Evolutionary conservation across 2,888 invertebrate genomes (phyloP), one percentile per base, ranked within the genome.

Genomic region (Disparrhopalites patrizii): DNA sequence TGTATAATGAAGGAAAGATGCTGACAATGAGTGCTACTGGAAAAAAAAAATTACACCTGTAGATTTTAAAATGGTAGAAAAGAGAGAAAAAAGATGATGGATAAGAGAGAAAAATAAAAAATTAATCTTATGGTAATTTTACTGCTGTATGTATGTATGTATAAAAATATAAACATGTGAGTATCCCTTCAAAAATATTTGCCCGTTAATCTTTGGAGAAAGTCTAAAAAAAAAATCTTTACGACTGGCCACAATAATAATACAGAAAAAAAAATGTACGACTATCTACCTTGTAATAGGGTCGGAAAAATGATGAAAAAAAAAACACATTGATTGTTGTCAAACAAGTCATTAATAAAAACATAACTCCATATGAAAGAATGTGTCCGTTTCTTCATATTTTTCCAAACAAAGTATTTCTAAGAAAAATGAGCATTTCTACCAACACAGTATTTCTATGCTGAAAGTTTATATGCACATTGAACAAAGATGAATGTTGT

Each of bases 11-110:
- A 5, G 15, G 43, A 15, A n/a, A 43, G n/a, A 43, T 10, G 43
- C 43, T 43, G 43, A 43, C 43, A 43, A 43, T 43, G 43, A 43
- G 43, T 43, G 43, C 43, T 43, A 43, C 43, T 43, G 43, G 43
- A 43, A 43, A n/a, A n/a, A n/a, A n/a, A n/a, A n/a, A 5, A n/a
- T 43, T 43, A 43, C 43, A 43, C 20, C 43, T 36, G 8, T 15
- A 7, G 8, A 36, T 10, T 10, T 10, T 10, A 15, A 36, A 15
- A 36, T 36, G 36, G 7, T 36, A 18, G 43, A 20, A 18, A 4
- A 10, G n/a, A 15, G 5, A 43, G 43, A 36, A 36, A 36, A 36
- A 15, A 36, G 36, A 36, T 36, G 36, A 10, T 36, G 15, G 43
- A 20, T 43, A 4, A 10, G n/a, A 15, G 5, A 43, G 43, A 43